Evolutionary conservation across 2,888 invertebrate species (phyloP), one percentile per base, ranked within the genome.

Genomic region (Ctena decussata): DNA sequence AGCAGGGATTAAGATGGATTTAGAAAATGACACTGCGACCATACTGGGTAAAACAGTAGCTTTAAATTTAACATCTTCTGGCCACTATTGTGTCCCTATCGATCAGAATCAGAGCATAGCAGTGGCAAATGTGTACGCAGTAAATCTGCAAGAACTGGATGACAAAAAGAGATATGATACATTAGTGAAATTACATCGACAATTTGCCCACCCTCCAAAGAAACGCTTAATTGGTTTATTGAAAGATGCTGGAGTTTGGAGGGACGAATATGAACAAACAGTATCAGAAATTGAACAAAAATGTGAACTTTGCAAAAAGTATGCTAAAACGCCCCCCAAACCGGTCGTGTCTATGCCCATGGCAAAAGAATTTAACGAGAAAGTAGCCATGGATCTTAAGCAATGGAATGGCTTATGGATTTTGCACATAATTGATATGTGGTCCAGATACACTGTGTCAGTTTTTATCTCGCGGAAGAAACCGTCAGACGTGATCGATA

Each of bases 31-130:
- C 37, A 76, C 65, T 30, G 80, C 80, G 8, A 57, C 21, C 15
- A 80, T 80, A 21, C 21, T 80, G 39, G 78, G 79, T n/a, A 57
- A 83, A 46, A 32, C 46, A 8, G 69, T 83, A 11, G 39, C 74
- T 18, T 46, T 83, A 46, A 79, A 73, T 21, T 5, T 53, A 8
- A 18, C 81, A 24, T 75, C 70, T 60, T 81, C 76, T n/a, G 80
- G 73, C n/a, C 73, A 80, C 41, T 80, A 80, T 32, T 80, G 73
- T 39, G 27, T 80, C n/a, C 80, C 73, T 11, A 78, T 78, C 41
- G 70, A 78, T 71, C 44, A 78, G 35, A 53, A n/a, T 35, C 53
- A 71, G 37, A 70, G 35, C 12, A 65, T 30, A 27, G 18, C 30
- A 6, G 65, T 65, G 12, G 41, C 6, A 41, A 41, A 41, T 41